Evolutionary conservation across 2,113 vertebrate genomes (phyloP).

Genomic region (Corvus moneduloides): DNA sequence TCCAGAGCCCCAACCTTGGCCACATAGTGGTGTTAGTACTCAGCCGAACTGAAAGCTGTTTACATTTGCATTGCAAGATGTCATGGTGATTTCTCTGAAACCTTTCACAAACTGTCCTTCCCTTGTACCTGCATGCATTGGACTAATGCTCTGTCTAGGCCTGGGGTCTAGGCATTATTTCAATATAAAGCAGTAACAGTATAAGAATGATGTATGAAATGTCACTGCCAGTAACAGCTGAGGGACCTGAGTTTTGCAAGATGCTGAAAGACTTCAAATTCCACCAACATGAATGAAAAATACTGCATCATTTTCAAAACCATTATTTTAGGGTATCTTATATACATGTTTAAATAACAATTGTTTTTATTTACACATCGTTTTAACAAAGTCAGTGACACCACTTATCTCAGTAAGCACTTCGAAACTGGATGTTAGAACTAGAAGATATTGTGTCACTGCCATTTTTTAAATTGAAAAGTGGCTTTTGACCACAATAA

Average conservation of each 20-base stretch:
- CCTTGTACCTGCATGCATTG: neutral
- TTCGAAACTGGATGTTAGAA: neutral
- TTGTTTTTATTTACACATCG: neutral
- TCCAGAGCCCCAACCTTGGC: neutral
- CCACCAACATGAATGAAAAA: neutral
- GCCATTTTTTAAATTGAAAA: neutral
- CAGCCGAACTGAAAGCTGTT: neutral
- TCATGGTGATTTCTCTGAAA: neutral
- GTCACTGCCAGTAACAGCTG: rapidly evolving
- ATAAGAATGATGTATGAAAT: neutral
- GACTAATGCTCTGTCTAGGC: neutral
- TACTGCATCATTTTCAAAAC: neutral
- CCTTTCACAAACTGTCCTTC: neutral
- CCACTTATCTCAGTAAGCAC: neutral
- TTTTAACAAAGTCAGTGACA: neutral
- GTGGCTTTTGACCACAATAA: slow-evolving; percentile 12
- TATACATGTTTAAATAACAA: neutral
- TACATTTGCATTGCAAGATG: neutral
- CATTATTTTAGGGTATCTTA: neutral
- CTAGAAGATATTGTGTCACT: neutral
- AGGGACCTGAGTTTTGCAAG: neutral
- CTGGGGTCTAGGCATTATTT: neutral
- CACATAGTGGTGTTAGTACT: neutral
- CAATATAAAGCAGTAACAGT: neutral
- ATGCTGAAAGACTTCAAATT: neutral